Evolutionary conservation across 2,888 invertebrate genomes (phyloP), one percentile per base, ranked within the genome.

Genomic region (Agelastica alni): DNA sequence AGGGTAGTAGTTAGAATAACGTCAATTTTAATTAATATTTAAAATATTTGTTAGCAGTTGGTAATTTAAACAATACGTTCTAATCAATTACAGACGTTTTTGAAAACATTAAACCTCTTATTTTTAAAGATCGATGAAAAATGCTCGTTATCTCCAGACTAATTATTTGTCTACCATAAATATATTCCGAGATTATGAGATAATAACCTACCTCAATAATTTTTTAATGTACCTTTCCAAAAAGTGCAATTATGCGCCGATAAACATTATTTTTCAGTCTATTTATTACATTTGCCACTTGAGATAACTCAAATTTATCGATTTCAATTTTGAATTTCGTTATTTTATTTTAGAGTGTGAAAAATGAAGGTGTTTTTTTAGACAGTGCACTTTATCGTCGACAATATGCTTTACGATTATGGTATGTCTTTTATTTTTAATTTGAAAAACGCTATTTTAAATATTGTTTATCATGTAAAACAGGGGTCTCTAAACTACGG

Each of bases 161-260:
- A 26, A 36, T 18, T 18, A 34, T 30, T 48, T 42, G 42, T 52
- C 26, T 45, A 5, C 12, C 17, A 39, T 41, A 41, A 49, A 49
- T 48, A n/a, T 48, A 9, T 9, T n/a, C n/a, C n/a, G n/a, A 49
- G 31, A 49, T 48, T 49, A 39, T 32, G 13, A 32, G 34, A 59
- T 59, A 44, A 56, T 62, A 61, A 63, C 63, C 63, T 63, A 63
- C 63, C 63, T 56, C 56, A 63, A 63, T 53, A 56, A 51, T 63
- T 63, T 63, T 43, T 55, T 60, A 49, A 51, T 46, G 34, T 36
- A 18, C 7, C 45, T 20, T 31, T 26, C 31, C 46, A 47, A 46
- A 54, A 56, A 56, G 36, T 56, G 48, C 54, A 59, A 43, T 54
- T 54, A 39, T 22, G 18, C 39, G 45, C 10, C 10, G 59, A 59